Percentiles rank a stretch among this genome's conserved stretches.
Conservation (phyloP, 2,888 invertebrate genomes). For the Brachylomia viminalis region DNA sequence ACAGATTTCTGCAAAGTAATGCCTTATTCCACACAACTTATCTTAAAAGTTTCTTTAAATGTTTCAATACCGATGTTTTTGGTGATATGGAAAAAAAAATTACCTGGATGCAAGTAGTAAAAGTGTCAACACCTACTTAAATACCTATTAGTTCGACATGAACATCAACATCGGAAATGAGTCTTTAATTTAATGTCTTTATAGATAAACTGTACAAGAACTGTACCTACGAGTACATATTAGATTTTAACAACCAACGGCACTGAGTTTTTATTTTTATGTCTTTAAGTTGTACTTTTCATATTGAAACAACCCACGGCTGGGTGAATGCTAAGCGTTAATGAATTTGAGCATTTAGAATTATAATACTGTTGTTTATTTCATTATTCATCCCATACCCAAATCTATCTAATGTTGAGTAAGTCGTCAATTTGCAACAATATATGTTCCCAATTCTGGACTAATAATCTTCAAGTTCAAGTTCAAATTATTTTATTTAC, state of each 20-base stretch:
- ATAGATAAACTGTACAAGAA: not conserved
- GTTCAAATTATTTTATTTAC: slow-evolving; percentile 18
- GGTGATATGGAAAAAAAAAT: not conserved
- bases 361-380: not conserved
- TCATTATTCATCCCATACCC: slow-evolving; percentile 2
- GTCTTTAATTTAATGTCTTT: not conserved
- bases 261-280: too few relatives aligned
- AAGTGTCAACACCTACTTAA: not conserved
- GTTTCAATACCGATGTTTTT: not conserved
- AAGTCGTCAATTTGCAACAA: slow-evolving; percentile 8
- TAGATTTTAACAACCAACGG: not conserved
- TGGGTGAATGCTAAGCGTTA: not conserved
- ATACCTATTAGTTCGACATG: not conserved
- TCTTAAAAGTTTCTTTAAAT: not conserved
- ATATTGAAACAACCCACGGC: not conserved
- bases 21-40: too few relatives aligned
- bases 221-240: not conserved
- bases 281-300: not conserved
- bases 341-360: not conserved
- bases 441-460: slow-evolving; percentile 8
- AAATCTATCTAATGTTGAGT: not conserved
- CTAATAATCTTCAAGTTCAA: slow-evolving; percentile 15
- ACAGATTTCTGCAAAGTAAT: not conserved
- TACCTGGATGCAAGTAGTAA: not conserved
- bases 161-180: slow-evolving; percentile 1